Evolutionary conservation across 2,113 vertebrate species (phyloP).

Genomic region (Solea senegalensis): DNA sequence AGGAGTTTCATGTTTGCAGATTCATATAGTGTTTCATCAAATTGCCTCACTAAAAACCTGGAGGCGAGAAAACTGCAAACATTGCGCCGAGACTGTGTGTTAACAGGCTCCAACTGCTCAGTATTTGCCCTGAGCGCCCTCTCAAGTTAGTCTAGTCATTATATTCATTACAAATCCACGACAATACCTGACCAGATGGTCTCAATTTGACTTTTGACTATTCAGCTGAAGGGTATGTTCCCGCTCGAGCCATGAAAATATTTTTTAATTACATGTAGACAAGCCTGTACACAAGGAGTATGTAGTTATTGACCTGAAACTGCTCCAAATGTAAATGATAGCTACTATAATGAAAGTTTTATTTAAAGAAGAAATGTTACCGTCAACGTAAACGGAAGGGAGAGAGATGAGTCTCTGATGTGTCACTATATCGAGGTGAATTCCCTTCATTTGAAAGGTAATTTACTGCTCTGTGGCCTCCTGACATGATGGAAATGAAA

Average conservation of each 20-base stretch:
- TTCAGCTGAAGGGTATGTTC: too few relatives aligned
- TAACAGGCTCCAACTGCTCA: not conserved
- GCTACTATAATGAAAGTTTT: constrained; percentile 9
- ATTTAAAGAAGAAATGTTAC: constrained; percentile 3
- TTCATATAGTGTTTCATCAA: not conserved
- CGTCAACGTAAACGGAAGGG: too few relatives aligned
- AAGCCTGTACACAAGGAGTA: not conserved
- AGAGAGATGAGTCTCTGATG: too few relatives aligned
- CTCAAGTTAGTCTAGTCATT: not conserved
- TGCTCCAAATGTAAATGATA: not conserved
- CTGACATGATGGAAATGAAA: constrained; percentile 18
- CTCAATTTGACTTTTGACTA: not conserved
- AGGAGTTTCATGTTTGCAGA: not conserved
- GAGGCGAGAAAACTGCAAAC: not conserved
- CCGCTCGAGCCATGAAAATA: not conserved
- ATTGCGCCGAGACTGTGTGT: not conserved
- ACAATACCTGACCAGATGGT: not conserved
- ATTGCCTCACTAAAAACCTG: not conserved
- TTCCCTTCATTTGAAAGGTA: constrained; percentile 10
- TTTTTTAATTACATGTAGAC: not conserved
- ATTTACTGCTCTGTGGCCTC: constrained; percentile 19
- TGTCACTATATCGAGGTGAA: not conserved
- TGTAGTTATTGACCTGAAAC: not conserved
- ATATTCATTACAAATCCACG: not conserved
- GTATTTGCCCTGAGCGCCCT: not conserved